Evolutionary conservation across 2,113 vertebrate species (phyloP).

Genomic region (Meriones unguiculatus): DNA sequence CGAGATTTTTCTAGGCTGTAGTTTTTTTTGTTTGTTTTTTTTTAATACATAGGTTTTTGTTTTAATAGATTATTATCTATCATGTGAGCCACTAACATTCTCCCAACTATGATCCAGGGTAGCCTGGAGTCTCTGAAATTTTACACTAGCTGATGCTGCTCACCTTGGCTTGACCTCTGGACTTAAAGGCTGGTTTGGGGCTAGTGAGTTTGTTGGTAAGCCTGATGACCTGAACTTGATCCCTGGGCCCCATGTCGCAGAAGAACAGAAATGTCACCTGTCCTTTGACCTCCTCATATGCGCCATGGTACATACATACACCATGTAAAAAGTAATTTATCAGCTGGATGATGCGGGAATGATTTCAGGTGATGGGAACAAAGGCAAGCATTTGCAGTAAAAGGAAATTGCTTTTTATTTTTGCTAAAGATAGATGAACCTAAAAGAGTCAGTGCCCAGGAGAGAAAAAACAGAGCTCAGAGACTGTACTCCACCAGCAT

Average conservation of each 20-base stretch:
- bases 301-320: background rate
- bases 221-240: background rate
- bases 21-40: background rate
- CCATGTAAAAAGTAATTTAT: background rate
- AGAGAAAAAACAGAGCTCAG: background rate
- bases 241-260: background rate
- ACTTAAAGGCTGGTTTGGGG: background rate
- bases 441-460: background rate
- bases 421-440: background rate
- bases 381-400: background rate
- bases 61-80: background rate
- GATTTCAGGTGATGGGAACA: background rate
- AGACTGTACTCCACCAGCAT: background rate
- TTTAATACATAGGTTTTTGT: slow-evolving; percentile 25
- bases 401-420: background rate
- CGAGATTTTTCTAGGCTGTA: background rate
- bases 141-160: background rate
- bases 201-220: background rate
- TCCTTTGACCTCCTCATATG: background rate
- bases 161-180: background rate
- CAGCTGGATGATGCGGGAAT: background rate
- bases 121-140: background rate
- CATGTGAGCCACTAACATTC: background rate
- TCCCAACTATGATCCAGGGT: background rate
- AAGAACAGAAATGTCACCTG: background rate